Base-by-base conservation (phyloP, 2,113 vertebrate species). In the Pseudopodoces humilis region DNA sequence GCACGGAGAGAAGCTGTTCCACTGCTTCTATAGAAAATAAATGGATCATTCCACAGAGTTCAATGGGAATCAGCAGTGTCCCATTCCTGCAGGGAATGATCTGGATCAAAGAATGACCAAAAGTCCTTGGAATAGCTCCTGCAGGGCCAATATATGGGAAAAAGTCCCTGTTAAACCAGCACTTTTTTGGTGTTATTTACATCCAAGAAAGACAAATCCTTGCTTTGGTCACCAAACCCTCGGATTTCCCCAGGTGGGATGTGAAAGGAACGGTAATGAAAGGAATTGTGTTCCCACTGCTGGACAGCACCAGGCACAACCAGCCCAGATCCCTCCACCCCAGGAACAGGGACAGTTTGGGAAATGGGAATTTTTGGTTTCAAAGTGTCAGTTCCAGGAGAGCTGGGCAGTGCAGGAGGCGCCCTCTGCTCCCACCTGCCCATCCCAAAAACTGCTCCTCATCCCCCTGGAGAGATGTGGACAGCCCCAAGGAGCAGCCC, bases 101-200 rank as follows among this genome's bases (percentile, higher is more conserved):
- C 62, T 13, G 31, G 5, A 3, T 16, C 37, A 2, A 39, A 44
- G 55, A 11, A 33, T 0, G 18, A 7, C 47, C 72, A 70, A 4
- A 75, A 35, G 3, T 1, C 21, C 37, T n/a, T 6, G 28, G 49
- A 46, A 17, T 10, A 31, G n/a, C 31, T 7, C 0, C 0, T 30
- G 50, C 31, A 47, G 20, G 30, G 47, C 5, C 6, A n/a, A 22
- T 0, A 7, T 1, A 1, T 1, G 25, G 46, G 9, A 50, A 39
- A 25, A 21, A 79, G n/a, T 3, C 0, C 3, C 24, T 17, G 2
- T 8, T 5, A 10, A 35, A n/a, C 0, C 13, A 56, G 46, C 59
- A 14, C 0, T 0, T 0, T 10, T 35, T 10, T 16, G 23, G 6
- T 55, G 43, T 27, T 53, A 10, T 9, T 69, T 28, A 10, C 13